These are phyloP conservation scores for Caenorhabditis remanei DNA, from an alignment of 1,140 invertebrate species.

Conservation along the genomic window DNA sequence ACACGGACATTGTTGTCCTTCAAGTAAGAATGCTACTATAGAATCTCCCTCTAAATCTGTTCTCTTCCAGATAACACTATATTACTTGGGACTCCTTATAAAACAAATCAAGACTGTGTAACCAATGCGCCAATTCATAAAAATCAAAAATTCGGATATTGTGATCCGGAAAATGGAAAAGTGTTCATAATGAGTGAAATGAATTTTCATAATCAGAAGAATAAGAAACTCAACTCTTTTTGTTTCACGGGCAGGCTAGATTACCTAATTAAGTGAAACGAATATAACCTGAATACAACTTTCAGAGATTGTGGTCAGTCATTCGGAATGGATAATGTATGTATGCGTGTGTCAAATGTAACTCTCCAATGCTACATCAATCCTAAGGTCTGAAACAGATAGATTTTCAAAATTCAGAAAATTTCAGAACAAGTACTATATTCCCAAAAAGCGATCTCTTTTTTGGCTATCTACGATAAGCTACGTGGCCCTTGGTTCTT, in stretches of 20 bases:
- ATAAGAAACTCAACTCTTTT: background rate
- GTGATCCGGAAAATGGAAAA: slow-evolving; percentile 1
- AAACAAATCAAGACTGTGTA: background rate
- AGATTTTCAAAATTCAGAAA: too few species aligned
- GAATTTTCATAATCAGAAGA: background rate
- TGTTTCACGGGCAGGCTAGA: background rate
- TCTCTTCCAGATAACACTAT: background rate
- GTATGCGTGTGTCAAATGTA: background rate
- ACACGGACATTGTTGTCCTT: slow-evolving; percentile 19
- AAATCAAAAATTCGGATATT: background rate
- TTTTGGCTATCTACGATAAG: background rate
- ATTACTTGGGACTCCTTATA: background rate
- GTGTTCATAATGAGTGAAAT: slow-evolving; percentile 16
- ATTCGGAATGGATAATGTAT: slow-evolving; percentile 8
- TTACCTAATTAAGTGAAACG: too few species aligned
- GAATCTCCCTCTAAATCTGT: too few species aligned
- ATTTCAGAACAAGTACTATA: background rate
- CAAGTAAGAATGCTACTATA: background rate
- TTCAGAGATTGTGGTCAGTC: slow-evolving; percentile 38
- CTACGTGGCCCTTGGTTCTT: background rate
- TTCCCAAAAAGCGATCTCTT: background rate
- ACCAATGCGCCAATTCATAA: background rate
- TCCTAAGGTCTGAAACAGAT: background rate
- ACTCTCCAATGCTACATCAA: background rate
- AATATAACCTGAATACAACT: background rate